Percentiles rank a stretch among this genome's conserved stretches.
Conservation (phyloP, 2,888 invertebrate species). For the Sarcophaga variegata region DNA sequence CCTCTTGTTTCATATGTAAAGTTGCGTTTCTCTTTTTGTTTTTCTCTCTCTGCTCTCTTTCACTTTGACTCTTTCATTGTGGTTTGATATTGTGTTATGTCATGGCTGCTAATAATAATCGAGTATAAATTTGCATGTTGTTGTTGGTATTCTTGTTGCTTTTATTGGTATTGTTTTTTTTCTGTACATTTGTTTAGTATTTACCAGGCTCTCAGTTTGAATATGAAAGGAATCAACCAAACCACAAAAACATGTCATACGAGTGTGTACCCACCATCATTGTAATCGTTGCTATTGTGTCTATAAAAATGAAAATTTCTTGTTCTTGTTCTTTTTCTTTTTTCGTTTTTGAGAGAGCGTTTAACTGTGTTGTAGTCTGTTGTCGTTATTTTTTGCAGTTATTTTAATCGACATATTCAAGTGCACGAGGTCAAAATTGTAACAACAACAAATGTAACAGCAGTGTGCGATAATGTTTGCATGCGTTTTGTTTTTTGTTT, state of each 20-base stretch:
- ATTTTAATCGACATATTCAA: conserved; percentile 63
- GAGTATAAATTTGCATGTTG: conserved; percentile 2
- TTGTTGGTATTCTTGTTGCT: not conserved
- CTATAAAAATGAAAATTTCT: not conserved
- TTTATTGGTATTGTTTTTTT: conserved; percentile 13
- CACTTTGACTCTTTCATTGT: not conserved
- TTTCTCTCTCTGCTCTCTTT: conserved; percentile 14
- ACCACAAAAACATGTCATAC: not conserved
- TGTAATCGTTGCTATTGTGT: not conserved
- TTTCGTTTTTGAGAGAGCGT: not conserved
- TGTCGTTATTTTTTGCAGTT: conserved; percentile 37
- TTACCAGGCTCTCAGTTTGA: conserved; percentile 63
- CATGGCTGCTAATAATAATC: conserved; percentile 17
- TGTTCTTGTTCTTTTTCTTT: not conserved
- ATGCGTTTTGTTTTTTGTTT: not conserved
- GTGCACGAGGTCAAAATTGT: conserved; percentile 70
- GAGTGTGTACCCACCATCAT: not conserved
- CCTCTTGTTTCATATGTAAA: conserved; percentile 29
- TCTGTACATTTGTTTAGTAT: conserved; percentile 48
- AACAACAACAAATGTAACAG: conserved; percentile 1
- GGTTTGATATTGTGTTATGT: conserved; percentile 34
- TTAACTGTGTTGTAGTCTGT: conserved; percentile 9
- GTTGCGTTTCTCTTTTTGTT: not conserved
- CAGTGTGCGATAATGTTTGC: not conserved
- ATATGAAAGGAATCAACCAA: not conserved